Evolutionary conservation across 1,140 invertebrate genomes (phyloP), one percentile per base, ranked within the genome.

Genomic region (Physella acuta): DNA sequence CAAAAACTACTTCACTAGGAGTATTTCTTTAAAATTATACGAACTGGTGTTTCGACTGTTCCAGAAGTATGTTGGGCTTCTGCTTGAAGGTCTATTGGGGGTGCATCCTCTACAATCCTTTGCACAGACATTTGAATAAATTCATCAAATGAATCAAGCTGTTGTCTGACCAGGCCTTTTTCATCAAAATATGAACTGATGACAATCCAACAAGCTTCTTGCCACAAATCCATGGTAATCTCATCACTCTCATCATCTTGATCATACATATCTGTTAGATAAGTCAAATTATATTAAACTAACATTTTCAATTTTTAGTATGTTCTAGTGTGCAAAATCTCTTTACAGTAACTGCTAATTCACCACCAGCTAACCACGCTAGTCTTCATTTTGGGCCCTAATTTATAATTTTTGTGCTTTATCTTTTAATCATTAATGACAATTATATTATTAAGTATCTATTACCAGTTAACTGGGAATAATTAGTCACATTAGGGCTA

Each of bases 111-210:
- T 1, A 99, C 96, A 84, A 99, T 99, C 75, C 96, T 88, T 81
- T 99, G 97, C 28, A 99, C 95, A 16, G 95, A 98, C 95, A 99
- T 99, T 82, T 98, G 95, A 84, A 99, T 98, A 82, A 99, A 99
- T 87, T 99, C 97, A 88, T 99, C 97, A 86, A 99, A 99, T 76
- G 95, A 98, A 80, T 99, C 97, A 71, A 99, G 86, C 81, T 99
- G 97, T 82, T 99, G 97, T 60, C 97, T 89, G n/a, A 99, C 97
- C 53, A 99, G 88, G 85, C 87, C 97, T 87, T 99, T 99, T 83
- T 99, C 97, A 84, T 99, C 97, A 86, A 99, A 99, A 86, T 99
- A 99, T 2, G 97, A 94, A 81, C 95, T 97, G 78, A 99, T 99
- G 52, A 99, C 96, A 83, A 98, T 97, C 97, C 97, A 99, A 81